Percentiles rank a stretch among this genome's conserved stretches.
These are phyloP conservation scores for Paracyclopina nana DNA, from an alignment of 1,140 invertebrate species.

Conservation along the genomic window DNA sequence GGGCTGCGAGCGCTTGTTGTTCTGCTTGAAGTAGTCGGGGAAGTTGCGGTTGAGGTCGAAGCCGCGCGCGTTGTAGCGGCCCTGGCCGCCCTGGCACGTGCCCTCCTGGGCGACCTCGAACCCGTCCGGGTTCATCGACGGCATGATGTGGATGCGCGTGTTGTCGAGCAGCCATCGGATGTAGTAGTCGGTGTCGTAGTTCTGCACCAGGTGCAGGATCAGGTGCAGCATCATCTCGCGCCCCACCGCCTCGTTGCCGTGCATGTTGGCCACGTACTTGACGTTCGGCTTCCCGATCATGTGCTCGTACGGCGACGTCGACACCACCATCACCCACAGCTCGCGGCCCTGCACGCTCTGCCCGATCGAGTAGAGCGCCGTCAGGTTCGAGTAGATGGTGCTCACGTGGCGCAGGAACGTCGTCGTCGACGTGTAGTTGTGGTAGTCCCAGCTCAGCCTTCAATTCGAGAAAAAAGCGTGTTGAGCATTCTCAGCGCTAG, in stretches of 20 bases:
- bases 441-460: constrained; percentile 56
- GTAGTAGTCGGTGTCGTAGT: constrained; percentile 53
- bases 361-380: constrained; percentile 72
- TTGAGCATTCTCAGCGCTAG: neutral
- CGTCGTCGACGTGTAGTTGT: constrained; percentile 69
- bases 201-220: constrained; percentile 60
- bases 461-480: constrained; percentile 16
- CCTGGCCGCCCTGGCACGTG: constrained; percentile 58
- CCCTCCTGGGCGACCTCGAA: constrained; percentile 66
- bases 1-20: constrained; percentile 60
- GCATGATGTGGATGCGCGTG: constrained; percentile 73
- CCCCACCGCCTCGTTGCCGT: constrained; percentile 63
- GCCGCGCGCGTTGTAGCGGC: constrained; percentile 65
- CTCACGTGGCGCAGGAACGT: constrained; percentile 54
- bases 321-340: constrained; percentile 85
- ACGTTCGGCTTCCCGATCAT: constrained; percentile 78
- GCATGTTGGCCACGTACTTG: constrained; percentile 36
- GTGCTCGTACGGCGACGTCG: constrained; percentile 64
- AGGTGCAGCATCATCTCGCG: constrained; percentile 66
- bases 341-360: constrained; percentile 80
- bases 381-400: constrained; percentile 56
- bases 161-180: constrained; percentile 68
- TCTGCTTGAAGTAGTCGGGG: constrained; percentile 71
- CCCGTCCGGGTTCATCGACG: constrained; percentile 78
- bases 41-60: constrained; percentile 80